These are phyloP conservation scores for Epirrhoe tristata DNA, from an alignment of 2,888 invertebrate species.

Conservation along the genomic window DNA sequence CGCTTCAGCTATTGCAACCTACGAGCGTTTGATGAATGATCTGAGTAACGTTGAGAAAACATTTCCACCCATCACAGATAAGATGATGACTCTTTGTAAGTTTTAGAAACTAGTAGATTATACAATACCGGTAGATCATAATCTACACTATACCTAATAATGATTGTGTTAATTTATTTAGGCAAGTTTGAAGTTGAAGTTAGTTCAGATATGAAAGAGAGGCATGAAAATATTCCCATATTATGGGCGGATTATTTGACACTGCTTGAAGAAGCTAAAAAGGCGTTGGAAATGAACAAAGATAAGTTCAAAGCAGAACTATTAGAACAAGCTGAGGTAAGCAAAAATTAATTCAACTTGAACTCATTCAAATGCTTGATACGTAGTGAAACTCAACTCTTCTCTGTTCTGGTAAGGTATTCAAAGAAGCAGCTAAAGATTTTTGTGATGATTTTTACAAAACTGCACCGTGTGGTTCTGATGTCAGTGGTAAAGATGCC, in stretches of 20 bases:
- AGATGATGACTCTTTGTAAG: constrained; percentile 88
- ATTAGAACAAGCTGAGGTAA: constrained; percentile 88
- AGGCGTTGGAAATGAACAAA: constrained; percentile 89
- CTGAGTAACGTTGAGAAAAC: constrained; percentile 87
- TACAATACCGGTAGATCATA: not conserved
- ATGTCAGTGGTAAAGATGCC: constrained; percentile 85
- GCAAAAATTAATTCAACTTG: not conserved
- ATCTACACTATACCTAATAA: not conserved
- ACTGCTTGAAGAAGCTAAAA: constrained; percentile 89
- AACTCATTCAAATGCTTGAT: not conserved
- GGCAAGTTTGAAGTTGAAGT: constrained; percentile 91
- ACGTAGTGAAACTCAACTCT: not conserved
- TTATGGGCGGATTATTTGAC: constrained; percentile 90
- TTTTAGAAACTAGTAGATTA: constrained; percentile 1
- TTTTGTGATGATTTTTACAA: constrained; percentile 89
- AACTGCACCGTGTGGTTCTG: constrained; percentile 87
- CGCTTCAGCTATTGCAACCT: constrained; percentile 87
- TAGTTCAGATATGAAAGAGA: constrained; percentile 84
- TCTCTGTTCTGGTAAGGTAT: constrained; percentile 65
- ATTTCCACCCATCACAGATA: constrained; percentile 91
- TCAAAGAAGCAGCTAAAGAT: constrained; percentile 88
- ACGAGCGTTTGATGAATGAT: constrained; percentile 88
- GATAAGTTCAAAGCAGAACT: constrained; percentile 90
- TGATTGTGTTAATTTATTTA: constrained; percentile 42
- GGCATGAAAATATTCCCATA: constrained; percentile 85